Evolutionary conservation across 2,113 vertebrate genomes (phyloP).

Genomic region (Sander vitreus): DNA sequence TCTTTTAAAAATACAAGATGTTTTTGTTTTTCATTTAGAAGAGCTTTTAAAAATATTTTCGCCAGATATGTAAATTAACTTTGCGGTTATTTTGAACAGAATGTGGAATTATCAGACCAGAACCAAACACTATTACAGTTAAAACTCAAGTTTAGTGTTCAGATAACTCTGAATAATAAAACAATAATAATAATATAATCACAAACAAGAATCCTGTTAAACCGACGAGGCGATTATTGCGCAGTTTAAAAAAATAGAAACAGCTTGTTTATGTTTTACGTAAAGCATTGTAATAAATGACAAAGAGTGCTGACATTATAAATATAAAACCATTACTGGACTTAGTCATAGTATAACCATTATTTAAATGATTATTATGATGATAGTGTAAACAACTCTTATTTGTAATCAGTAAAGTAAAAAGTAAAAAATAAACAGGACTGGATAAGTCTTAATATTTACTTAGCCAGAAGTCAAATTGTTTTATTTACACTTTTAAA

Average conservation of each 20-base stretch:
- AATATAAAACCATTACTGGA: background rate
- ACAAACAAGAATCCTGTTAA: background rate
- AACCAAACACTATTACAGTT: background rate
- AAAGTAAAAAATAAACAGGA: background rate
- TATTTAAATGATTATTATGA: background rate
- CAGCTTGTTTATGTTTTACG: conserved; percentile 31
- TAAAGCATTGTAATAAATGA: background rate
- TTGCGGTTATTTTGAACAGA: conserved; percentile 5
- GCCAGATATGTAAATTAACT: background rate
- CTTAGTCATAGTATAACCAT: background rate
- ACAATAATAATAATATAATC: background rate
- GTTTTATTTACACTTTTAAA: background rate
- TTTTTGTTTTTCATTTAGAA: background rate
- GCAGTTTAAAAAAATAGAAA: background rate
- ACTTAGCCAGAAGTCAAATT: background rate
- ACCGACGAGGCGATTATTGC: background rate
- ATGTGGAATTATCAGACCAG: background rate
- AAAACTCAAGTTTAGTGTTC: background rate
- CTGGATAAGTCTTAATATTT: background rate
- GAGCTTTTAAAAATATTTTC: background rate
- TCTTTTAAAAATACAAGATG: background rate
- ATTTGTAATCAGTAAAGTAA: background rate
- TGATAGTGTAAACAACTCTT: background rate
- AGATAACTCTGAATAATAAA: background rate
- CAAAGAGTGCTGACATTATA: background rate